Conservation (phyloP, 2,888 invertebrate species). For the Aphrophora alni region DNA sequence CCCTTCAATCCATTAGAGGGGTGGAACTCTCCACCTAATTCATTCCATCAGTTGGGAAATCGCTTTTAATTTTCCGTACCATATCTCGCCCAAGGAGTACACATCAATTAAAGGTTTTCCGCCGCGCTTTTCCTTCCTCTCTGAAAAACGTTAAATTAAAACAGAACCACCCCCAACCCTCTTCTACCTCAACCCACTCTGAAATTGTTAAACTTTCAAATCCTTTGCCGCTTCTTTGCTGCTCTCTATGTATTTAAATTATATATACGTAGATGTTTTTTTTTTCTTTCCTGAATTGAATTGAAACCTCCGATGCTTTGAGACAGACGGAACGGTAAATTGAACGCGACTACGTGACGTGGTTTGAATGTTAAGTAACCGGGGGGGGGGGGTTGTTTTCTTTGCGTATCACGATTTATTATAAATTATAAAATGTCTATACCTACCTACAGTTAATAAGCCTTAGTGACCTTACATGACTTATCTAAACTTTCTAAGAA, state of each 20-base stretch:
- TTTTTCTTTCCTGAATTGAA: neutral
- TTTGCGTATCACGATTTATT: neutral
- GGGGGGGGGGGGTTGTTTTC: neutral
- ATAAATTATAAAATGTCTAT: too few species aligned
- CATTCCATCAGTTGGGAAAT: conserved; percentile 6
- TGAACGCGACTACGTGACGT: neutral
- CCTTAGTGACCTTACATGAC: too few species aligned
- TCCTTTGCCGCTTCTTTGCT: neutral
- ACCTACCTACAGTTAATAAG: too few species aligned
- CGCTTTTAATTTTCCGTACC: conserved; percentile 6
- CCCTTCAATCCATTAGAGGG: neutral
- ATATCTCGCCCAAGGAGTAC: conserved; percentile 2
- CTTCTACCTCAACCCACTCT: neutral
- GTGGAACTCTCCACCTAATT: neutral
- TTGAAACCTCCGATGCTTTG: neutral
- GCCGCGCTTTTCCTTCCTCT: neutral
- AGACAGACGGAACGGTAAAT: neutral
- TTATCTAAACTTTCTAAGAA: too few species aligned
- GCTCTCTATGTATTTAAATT: neutral
- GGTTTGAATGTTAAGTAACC: neutral
- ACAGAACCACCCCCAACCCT: neutral
- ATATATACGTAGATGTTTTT: neutral
- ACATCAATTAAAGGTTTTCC: conserved; percentile 6
- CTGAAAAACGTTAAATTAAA: neutral
- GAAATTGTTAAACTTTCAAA: neutral